These are phyloP conservation scores for Alloplasta piceator DNA, from an alignment of 2,888 invertebrate species.

Conservation along the genomic window DNA sequence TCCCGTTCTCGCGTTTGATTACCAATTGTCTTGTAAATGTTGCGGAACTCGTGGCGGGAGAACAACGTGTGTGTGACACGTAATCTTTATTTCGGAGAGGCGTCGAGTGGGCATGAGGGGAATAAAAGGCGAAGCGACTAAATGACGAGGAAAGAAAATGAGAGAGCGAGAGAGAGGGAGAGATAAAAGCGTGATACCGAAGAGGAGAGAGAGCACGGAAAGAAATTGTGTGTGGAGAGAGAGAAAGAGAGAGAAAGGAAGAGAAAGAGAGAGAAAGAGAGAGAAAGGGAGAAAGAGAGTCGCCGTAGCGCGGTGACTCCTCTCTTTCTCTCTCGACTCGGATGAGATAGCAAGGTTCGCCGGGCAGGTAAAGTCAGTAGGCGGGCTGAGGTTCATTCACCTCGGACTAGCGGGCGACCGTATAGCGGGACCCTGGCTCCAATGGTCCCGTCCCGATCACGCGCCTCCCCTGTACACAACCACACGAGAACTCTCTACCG, in stretches of 20 bases:
- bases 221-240: slow-evolving; percentile 24
- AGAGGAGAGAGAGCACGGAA: slow-evolving; percentile 18
- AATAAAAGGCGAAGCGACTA: slow-evolving; percentile 18
- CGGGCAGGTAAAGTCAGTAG: slow-evolving; percentile 82
- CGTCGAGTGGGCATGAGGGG: slow-evolving; percentile 23
- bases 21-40: slow-evolving; percentile 28
- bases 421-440: slow-evolving; percentile 83
- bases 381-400: slow-evolving; percentile 82
- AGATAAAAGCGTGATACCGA: background rate
- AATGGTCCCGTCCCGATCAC: slow-evolving; percentile 76
- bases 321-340: slow-evolving; percentile 26
- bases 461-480: background rate
- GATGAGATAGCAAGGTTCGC: slow-evolving; percentile 71
- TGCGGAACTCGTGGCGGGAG: slow-evolving; percentile 48
- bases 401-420: slow-evolving; percentile 83
- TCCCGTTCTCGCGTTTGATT: slow-evolving; percentile 11
- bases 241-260: slow-evolving; percentile 40
- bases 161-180: slow-evolving; percentile 26
- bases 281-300: slow-evolving; percentile 37
- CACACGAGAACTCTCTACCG: background rate
- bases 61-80: slow-evolving; percentile 35
- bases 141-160: slow-evolving; percentile 23
- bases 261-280: slow-evolving; percentile 36
- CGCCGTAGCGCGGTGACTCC: slow-evolving; percentile 45
- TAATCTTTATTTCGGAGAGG: slow-evolving; percentile 55